These are phyloP conservation scores for Lepeophtheirus nordmannii DNA, from an alignment of 2,888 invertebrate genomes.

Conservation along the genomic window DNA sequence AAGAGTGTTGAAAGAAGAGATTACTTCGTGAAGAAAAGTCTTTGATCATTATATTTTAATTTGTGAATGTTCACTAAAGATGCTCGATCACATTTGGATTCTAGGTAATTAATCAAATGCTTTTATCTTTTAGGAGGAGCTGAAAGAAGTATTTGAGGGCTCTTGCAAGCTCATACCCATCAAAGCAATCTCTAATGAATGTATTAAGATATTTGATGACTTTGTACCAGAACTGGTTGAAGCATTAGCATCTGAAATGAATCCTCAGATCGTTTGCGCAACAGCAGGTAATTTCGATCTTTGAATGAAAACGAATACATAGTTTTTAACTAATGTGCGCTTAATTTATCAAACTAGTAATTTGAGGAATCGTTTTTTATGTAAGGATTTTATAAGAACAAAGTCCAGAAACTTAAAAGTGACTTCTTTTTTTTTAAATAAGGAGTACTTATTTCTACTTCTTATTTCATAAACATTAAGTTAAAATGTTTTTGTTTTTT, in stretches of 20 bases:
- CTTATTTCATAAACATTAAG: neutral
- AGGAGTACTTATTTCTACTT: neutral
- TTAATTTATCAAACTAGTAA: slow-evolving; percentile 16
- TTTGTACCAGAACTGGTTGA: slow-evolving; percentile 74
- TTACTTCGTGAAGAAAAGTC: neutral
- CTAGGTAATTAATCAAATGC: too few relatives aligned
- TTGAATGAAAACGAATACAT: neutral
- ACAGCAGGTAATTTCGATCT: slow-evolving; percentile 49
- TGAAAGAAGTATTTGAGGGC: slow-evolving; percentile 71
- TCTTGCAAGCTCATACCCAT: slow-evolving; percentile 65
- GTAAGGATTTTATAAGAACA: too few relatives aligned
- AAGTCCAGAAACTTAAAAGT: neutral
- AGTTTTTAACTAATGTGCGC: too few relatives aligned
- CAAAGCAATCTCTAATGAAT: slow-evolving; percentile 55
- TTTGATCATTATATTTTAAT: too few relatives aligned
- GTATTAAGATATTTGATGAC: slow-evolving; percentile 60
- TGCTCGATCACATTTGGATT: too few relatives aligned
- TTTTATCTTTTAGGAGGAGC: slow-evolving; percentile 46
- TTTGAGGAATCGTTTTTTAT: slow-evolving; percentile 26
- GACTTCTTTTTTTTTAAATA: neutral
- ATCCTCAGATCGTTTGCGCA: slow-evolving; percentile 70
- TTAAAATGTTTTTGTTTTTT: neutral
- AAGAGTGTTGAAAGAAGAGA: too few relatives aligned
- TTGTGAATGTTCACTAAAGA: too few relatives aligned
- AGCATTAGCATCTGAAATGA: slow-evolving; percentile 73